A percentile compares a stretch with the other conserved stretches of the same genome.
These are phyloP conservation scores for Balanococcus diminutus DNA, from an alignment of 2,888 invertebrate genomes.

Conservation along the genomic window DNA sequence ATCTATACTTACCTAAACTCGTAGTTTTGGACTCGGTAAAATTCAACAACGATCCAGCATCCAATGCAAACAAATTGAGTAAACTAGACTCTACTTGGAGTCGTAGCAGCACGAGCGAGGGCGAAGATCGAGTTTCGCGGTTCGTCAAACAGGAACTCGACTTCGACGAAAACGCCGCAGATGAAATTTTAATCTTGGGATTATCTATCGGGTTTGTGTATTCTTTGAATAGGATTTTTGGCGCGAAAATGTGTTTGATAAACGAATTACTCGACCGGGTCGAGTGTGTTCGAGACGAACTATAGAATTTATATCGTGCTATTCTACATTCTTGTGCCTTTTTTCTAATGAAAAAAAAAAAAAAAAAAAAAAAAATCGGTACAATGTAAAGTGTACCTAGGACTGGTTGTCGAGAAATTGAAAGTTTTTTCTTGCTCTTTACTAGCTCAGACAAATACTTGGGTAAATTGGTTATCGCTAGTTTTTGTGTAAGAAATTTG, in stretches of 20 bases:
- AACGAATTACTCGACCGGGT: not conserved
- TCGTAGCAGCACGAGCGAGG: not conserved
- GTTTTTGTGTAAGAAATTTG: not conserved
- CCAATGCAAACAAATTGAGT: too few relatives aligned
- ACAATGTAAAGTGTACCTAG: too few relatives aligned
- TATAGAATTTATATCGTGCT: not conserved
- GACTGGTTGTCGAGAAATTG: not conserved
- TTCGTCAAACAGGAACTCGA: not conserved
- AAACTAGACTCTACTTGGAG: too few relatives aligned
- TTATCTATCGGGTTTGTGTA: not conserved
- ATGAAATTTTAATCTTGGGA: slow-evolving; percentile 11
- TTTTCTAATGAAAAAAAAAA: not conserved
- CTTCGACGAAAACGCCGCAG: not conserved
- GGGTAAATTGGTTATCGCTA: not conserved
- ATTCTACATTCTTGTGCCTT: not conserved
- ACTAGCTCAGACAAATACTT: not conserved
- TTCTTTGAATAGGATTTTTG: slow-evolving; percentile 2
- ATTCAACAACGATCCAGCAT: too few relatives aligned
- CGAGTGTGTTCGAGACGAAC: not conserved
- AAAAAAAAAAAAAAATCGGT: not conserved
- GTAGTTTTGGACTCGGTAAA: too few relatives aligned
- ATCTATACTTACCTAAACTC: too few relatives aligned
- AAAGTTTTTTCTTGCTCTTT: not conserved
- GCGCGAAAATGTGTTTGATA: not conserved
- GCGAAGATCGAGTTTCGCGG: not conserved